Base-by-base conservation (phyloP, 2,797 vertebrate species). In the Manis javanica region DNA sequence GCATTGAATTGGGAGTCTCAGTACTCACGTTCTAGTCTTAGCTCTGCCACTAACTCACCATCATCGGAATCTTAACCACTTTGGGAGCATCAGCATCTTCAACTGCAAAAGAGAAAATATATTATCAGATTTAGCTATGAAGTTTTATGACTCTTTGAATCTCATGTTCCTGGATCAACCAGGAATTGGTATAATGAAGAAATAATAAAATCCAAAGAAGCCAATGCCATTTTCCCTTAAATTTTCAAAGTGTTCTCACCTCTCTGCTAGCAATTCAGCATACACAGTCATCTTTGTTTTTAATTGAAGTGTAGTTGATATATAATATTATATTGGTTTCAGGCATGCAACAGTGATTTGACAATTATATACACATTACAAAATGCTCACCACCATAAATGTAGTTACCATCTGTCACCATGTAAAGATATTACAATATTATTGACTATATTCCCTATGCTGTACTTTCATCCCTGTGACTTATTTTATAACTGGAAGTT, bases 141-240 rank as follows among this genome's bases (percentile, higher is more conserved):
- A 59, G 10, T 90, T 92, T 64, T 90, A 53, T 61, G 42, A 87
- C 71, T 79, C 39, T 89, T 87, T 81, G 66, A 71, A n/a, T 71
- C 11, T 57, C 92, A 10, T 64, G 9, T 90, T 87, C 78, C 29
- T 81, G 31, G 81, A 69, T 83, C 64, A 87, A 78, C 12, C 12
- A 53, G 34, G 51, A 94, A 46, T 42, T 24, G 11, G 2, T 68
- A 74, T 39, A 86, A 53, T 57, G 4, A 84, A 86, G 31, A 69
- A 82, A 42, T 2, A 37, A 61, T 72, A 23, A 78, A 85, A 63
- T 63, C 49, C 13, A 86, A 31, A 23, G 2, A 66, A 24, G 13
- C 39, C 15, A 18, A 1, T 63, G 37, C 1, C n/a, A 46, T 39
- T 53, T 2, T 1, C 29, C 2, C 39, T 79, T 66, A 74, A 29